phyloP scores from a whole-genome alignment of 2,113 vertebrate species.

The Xiphophorus hellerii region DNA sequence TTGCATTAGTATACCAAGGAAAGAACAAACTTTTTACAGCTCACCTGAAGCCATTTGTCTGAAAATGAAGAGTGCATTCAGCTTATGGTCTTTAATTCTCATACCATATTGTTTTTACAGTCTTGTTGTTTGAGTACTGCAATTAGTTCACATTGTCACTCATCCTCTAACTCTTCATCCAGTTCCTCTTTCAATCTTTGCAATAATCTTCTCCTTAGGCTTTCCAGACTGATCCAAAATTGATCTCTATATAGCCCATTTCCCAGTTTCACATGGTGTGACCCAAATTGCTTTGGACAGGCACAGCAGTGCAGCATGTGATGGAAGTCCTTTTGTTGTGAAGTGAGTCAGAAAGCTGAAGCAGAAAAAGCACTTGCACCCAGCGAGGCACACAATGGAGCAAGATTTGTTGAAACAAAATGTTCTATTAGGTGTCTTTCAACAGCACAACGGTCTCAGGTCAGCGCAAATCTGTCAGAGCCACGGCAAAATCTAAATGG shows the following conservation, averaged over 20 bases:
- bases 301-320: slow-evolving; percentile 29
- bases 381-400: slow-evolving; percentile 33
- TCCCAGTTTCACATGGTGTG: slow-evolving; percentile 35
- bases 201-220: slow-evolving; percentile 19
- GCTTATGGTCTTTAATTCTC: neutral
- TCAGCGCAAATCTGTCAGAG: slow-evolving; percentile 41
- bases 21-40: neutral
- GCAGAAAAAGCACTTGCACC: slow-evolving; percentile 36
- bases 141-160: slow-evolving; percentile 19
- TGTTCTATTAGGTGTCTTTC: slow-evolving; percentile 44
- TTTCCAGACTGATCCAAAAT: slow-evolving; percentile 16
- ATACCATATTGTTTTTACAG: neutral
- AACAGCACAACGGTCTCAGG: slow-evolving; percentile 28
- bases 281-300: slow-evolving; percentile 56
- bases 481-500: slow-evolving; percentile 47
- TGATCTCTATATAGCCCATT: slow-evolving; percentile 25
- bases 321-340: slow-evolving; percentile 43
- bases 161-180: slow-evolving; percentile 2
- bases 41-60: neutral
- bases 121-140: slow-evolving; percentile 13
- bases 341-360: slow-evolving; percentile 44
- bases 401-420: slow-evolving; percentile 47
- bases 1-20: neutral
- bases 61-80: neutral
- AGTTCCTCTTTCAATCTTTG: neutral